Evolutionary conservation across 2,797 vertebrate species (phyloP).

Genomic region (Falco cherrug): DNA sequence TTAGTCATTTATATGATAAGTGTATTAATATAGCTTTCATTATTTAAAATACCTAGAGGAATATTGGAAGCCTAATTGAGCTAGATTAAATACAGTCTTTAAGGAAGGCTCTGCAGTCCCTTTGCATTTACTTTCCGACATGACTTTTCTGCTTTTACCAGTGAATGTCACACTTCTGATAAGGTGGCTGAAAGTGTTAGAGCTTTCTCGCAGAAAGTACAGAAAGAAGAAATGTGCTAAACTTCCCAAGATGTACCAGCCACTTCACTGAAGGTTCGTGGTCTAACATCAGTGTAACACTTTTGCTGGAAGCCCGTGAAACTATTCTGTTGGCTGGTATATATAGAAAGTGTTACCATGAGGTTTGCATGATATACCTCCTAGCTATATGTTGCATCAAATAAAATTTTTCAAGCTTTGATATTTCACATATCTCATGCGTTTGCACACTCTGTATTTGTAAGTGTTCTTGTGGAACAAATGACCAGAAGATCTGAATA

Average conservation of each 20-base stretch:
- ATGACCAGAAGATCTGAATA: neutral
- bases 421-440: neutral
- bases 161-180: neutral
- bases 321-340: neutral
- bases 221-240: neutral
- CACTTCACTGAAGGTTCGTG: neutral
- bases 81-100: neutral
- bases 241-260: neutral
- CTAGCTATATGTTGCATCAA: neutral
- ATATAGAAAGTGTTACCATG: neutral
- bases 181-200: neutral
- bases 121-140: neutral
- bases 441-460: neutral
- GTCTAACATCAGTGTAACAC: neutral
- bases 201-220: neutral
- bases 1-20: neutral
- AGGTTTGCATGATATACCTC: neutral
- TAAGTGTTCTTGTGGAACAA: neutral
- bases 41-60: slow-evolving; percentile 1
- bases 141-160: neutral
- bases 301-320: neutral
- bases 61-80: neutral
- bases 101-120: neutral
- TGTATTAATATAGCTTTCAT: neutral
- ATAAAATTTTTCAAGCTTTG: neutral